Conservation (phyloP, 1,140 invertebrate genomes). For the Nomia melanderi region DNA sequence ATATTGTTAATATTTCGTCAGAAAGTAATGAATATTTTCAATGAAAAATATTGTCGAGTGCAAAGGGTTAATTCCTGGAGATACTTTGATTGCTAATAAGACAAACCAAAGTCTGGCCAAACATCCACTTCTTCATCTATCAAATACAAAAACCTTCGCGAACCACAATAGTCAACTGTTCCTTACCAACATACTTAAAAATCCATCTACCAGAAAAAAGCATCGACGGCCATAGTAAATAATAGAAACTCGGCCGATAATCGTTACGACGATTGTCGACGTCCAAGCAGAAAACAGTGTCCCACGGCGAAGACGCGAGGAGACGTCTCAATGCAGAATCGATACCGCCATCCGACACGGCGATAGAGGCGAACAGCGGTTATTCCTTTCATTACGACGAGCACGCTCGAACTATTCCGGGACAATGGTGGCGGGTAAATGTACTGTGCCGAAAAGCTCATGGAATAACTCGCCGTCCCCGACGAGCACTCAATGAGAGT, state of each 20-base stretch:
- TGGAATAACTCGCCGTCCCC: neutral
- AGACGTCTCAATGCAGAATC: neutral
- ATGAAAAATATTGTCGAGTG: too few relatives aligned
- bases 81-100: too few relatives aligned
- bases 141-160: too few relatives aligned
- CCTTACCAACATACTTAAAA: too few relatives aligned
- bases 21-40: too few relatives aligned
- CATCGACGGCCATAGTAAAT: neutral
- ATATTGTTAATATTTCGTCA: too few relatives aligned
- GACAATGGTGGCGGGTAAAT: conserved; percentile 5
- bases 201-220: too few relatives aligned
- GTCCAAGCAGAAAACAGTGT: neutral
- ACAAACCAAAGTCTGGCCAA: too few relatives aligned
- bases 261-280: neutral
- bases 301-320: neutral
- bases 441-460: neutral
- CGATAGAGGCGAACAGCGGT: conserved; percentile 1
- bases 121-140: too few relatives aligned
- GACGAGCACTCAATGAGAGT: neutral
- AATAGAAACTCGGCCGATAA: neutral
- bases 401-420: neutral
- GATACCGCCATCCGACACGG: neutral
- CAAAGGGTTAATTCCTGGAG: too few relatives aligned
- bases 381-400: conserved; percentile 1
- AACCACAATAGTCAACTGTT: too few relatives aligned